Conservation (phyloP, 2,797 vertebrate species). For the Microctenopoma stevenorrisi region DNA sequence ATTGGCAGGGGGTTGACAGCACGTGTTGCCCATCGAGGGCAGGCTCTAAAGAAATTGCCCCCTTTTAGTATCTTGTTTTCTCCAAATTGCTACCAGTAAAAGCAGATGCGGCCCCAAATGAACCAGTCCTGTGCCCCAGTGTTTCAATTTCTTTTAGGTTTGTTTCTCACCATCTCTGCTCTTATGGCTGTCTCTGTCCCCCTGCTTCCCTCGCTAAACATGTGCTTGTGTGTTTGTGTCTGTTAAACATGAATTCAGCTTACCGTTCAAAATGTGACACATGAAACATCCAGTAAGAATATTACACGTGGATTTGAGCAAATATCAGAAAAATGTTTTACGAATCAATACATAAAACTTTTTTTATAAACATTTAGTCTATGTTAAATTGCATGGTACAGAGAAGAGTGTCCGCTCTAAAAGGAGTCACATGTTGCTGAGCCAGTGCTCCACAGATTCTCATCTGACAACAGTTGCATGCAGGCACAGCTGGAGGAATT, state of each 20-base stretch:
- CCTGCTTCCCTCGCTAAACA: background rate
- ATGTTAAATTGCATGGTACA: background rate
- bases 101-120: conserved; percentile 66
- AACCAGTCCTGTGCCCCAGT: conserved; percentile 44
- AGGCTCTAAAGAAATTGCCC: conserved; percentile 66
- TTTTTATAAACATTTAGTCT: background rate
- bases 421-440: background rate
- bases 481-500: conserved; percentile 40
- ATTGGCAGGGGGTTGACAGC: conserved; percentile 29
- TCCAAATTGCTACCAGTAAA: conserved; percentile 74
- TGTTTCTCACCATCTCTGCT: conserved; percentile 45
- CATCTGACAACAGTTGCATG: conserved; percentile 18
- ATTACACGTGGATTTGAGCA: background rate
- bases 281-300: conserved; percentile 7
- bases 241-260: conserved; percentile 1
- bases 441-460: conserved; percentile 2
- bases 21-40: conserved; percentile 44
- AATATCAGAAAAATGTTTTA: conserved; percentile 1
- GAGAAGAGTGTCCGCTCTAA: background rate
- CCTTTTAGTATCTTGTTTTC: conserved; percentile 75
- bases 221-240: conserved; percentile 3
- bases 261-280: conserved; percentile 21
- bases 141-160: conserved; percentile 58
- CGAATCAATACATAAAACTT: background rate
- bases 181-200: background rate